Base-by-base conservation (phyloP, 2,113 vertebrate species). In the Drymodes brunneopygia region DNA sequence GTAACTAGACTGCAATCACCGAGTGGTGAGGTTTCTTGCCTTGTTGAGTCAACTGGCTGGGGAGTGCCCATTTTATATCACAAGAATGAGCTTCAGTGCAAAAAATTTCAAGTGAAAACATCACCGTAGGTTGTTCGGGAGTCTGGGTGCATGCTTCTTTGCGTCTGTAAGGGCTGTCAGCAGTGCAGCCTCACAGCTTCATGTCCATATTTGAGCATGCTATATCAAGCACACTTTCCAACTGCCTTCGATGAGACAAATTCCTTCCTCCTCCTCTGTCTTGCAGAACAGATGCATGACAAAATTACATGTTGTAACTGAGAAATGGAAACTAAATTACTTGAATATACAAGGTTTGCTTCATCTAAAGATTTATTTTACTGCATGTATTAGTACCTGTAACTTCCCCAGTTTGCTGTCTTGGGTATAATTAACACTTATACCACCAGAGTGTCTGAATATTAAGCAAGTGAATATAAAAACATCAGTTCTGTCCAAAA, bases 121-220 rank as follows among this genome's bases (percentile, higher is more conserved):
- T 94, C 88, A 69, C 71, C 91, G 86, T 75, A 86, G 86, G 94
- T 92, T 97, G 81, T 81, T 96, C 1, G 3, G 92, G 95, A 95
- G 36, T 80, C 69, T 73, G 84, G 67, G 44, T 73, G 51, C 94
- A 72, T 98, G 97, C 70, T 97, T 97, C 80, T 94, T 88, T 75
- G 92, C 86, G 80, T 97, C 94, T 88, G 95, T 97, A 95, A 97
- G 94, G 58, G 67, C 64, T 94, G 47, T 74, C 88, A 84, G 81
- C 50, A 45, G 51, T 61, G 78, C 69, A 71, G 75, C 25, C 67
- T 86, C 82, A 86, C 86, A 95, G 73, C 25, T 90, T 89, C 91
- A 95, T 97, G 92, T 96, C 97, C 97, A 96, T 98, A 97, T 98
- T 97, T 97, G 96, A 97, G 86, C 97, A 97, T 95, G 96, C 47